phyloP scores from a whole-genome alignment of 1,140 invertebrate species.

The Drosophila sproati region DNA sequence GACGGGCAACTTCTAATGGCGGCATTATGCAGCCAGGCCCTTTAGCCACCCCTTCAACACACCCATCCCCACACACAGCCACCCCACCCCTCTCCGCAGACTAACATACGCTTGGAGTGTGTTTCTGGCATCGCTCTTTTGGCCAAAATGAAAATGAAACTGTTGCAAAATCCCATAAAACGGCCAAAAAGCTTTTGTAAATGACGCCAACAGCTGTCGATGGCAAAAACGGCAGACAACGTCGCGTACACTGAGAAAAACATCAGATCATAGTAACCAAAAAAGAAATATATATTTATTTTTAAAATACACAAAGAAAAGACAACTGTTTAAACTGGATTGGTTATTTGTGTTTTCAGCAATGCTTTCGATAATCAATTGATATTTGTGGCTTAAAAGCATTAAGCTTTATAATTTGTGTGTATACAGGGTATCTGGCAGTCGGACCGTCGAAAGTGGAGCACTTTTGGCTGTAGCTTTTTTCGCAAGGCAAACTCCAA shows the following conservation, averaged over 20 bases:
- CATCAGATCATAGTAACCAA: too few relatives aligned
- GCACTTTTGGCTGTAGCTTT: too few relatives aligned
- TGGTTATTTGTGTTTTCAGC: neutral
- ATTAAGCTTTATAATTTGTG: neutral
- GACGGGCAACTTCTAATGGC: slow-evolving; percentile 79
- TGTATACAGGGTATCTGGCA: neutral
- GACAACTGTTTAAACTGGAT: too few relatives aligned
- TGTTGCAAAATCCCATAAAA: slow-evolving; percentile 82
- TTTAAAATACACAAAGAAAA: too few relatives aligned
- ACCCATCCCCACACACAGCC: neutral
- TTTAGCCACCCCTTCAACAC: neutral
- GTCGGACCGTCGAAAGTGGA: neutral
- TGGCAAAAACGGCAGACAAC: slow-evolving; percentile 68
- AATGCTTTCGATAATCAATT: neutral
- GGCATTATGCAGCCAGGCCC: slow-evolving; percentile 65
- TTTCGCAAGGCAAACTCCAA: too few relatives aligned
- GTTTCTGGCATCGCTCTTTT: slow-evolving; percentile 26
- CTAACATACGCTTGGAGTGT: neutral
- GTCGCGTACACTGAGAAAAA: slow-evolving; percentile 18
- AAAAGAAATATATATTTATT: too few relatives aligned
- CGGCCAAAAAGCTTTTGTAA: slow-evolving; percentile 82
- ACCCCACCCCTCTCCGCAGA: neutral
- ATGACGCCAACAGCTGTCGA: slow-evolving; percentile 81
- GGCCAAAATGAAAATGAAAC: slow-evolving; percentile 79
- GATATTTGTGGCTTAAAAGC: too few relatives aligned